Evolutionary conservation across 2,113 vertebrate species (phyloP), one percentile per base, ranked within the genome.

Genomic region (Cyphomyrus discorhynchus): DNA sequence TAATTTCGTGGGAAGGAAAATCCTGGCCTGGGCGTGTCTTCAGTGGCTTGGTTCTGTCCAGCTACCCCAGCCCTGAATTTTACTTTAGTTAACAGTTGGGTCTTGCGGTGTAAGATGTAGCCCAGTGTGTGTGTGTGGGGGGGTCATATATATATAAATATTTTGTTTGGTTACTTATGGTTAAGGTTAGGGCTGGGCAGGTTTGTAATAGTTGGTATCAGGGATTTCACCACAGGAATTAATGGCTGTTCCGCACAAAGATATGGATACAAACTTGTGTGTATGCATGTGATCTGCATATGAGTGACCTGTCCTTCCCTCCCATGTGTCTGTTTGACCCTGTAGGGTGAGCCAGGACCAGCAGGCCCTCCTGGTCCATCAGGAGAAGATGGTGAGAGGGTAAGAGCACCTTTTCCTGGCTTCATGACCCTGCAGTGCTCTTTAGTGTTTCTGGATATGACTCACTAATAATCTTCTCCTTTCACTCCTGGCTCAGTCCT

Each of bases 361-460:
- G 94, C 95, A 0, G 96, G 97, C 5, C 96, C 96, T 0, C 97
- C 96, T 0, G 97, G 97, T n/a, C 92, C 94, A 11, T 93, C 95
- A 0, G 97, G 97, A 92, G 97, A 97, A 0, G 96, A 97, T 1
- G 96, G 97, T 82, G 97, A 97, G 39, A 95, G 96, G 95, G 97
- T 97, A 92, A 47, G 96, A 95, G 0, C 9, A 8, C 42, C 11
- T 10, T 74, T 21, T 19, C 50, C 24, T 74, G 21, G 19, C 88
- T 21, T 62, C 27, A 80, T 31, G 31, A 42, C 3, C 11, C 27
- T 74, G 66, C 24, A 35, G n/a, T 74, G 2, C 2, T 31, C 9
- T 56, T 56, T 24, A 56, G 21, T 24, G 53, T 58, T 58, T 31
- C 10, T 70, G 62, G n/a, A 31, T 70, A 13, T 70, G n/a, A 31